Conservation (phyloP, 2,888 invertebrate genomes). For the Zelleria hepariella region DNA sequence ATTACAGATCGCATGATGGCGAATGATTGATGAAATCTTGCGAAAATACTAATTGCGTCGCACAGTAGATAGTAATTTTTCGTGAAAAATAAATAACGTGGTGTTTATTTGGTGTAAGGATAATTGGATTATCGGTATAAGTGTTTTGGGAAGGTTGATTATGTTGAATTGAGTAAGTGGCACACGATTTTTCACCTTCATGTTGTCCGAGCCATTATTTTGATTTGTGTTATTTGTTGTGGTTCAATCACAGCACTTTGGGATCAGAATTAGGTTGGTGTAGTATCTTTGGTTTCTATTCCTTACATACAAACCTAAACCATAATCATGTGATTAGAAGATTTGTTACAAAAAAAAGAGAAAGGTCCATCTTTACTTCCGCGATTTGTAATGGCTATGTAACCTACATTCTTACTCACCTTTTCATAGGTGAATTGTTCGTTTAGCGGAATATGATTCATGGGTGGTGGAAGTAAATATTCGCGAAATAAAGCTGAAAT, state of each 20-base stretch:
- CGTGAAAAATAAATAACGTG: not conserved
- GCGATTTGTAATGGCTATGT: constrained; percentile 8
- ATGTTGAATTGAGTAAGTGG: constrained; percentile 12
- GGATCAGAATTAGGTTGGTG: no score
- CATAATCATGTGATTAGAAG: no score
- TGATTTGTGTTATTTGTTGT: constrained; percentile 22
- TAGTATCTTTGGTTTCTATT: no score
- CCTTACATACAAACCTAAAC: no score
- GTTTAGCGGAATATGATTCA: not conserved
- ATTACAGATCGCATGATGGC: not conserved
- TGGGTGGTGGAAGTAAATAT: not conserved
- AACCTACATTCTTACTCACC: constrained; percentile 8
- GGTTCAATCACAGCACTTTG: constrained; percentile 11
- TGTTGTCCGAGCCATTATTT: constrained; percentile 30
- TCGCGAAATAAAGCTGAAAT: not conserved
- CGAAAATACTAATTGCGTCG: not conserved
- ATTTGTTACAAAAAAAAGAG: no score
- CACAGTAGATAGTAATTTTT: not conserved
- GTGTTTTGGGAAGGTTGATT: not conserved
- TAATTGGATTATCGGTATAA: not conserved
- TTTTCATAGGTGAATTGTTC: not conserved
- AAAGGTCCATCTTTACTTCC: constrained; percentile 10
- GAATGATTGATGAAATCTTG: not conserved
- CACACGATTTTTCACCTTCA: constrained; percentile 35
- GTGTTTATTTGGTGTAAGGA: not conserved